Evolutionary conservation across 2,888 invertebrate species (phyloP).

Genomic region (Rotaria socialis): DNA sequence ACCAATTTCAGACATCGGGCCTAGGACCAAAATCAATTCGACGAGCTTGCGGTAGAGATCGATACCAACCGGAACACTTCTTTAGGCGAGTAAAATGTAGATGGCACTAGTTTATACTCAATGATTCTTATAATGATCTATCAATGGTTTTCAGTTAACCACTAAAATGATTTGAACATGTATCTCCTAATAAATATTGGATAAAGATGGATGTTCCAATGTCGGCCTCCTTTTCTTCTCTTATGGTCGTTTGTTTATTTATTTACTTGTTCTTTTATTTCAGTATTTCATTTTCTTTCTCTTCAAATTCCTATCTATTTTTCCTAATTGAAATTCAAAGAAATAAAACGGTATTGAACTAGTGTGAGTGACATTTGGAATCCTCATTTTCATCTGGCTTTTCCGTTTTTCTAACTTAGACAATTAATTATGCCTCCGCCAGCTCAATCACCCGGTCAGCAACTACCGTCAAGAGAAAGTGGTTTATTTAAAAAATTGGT

Average conservation of each 20-base stretch:
- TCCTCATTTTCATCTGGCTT: no score
- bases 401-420: neutral
- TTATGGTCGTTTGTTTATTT: neutral
- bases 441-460: neutral
- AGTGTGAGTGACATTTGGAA: neutral
- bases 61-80: no score
- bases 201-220: neutral
- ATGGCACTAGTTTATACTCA: neutral
- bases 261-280: conserved; percentile 15
- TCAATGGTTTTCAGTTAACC: neutral
- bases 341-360: neutral
- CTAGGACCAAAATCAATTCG: no score
- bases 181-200: neutral
- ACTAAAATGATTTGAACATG: neutral
- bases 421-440: conserved; percentile 4
- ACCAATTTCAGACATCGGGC: no score
- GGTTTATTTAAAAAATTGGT: conserved; percentile 15
- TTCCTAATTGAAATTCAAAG: neutral
- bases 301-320: neutral
- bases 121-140: neutral
- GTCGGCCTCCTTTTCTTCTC: conserved; percentile 4
- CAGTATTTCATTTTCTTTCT: neutral
- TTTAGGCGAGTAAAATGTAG: neutral
- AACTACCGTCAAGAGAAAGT: conserved; percentile 5
- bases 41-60: no score